A percentile compares a stretch with the other conserved stretches of the same genome.
Evolutionary conservation across 2,797 vertebrate genomes (phyloP).

Genomic region (Botia kubotai): DNA sequence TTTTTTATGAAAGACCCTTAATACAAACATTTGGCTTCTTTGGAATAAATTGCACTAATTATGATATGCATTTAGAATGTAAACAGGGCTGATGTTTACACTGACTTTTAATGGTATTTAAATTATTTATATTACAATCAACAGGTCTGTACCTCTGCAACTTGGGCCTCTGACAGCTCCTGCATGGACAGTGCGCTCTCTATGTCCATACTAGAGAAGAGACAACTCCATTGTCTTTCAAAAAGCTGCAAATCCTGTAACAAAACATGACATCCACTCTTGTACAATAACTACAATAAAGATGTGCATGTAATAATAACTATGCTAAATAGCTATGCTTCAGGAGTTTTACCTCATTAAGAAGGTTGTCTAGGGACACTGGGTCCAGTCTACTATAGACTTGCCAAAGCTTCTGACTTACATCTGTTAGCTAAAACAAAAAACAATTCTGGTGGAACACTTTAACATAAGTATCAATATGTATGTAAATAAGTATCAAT

Average conservation of each 20-base stretch:
- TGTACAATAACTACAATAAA: background rate
- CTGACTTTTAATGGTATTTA: background rate
- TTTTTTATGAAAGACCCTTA: too few relatives aligned
- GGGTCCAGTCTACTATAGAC: slow-evolving; percentile 91
- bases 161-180: slow-evolving; percentile 94
- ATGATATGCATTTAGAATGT: too few relatives aligned
- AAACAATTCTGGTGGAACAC: background rate
- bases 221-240: slow-evolving; percentile 91
- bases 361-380: slow-evolving; percentile 85
- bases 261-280: slow-evolving; percentile 37
- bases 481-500: too few relatives aligned
- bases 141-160: slow-evolving; percentile 85
- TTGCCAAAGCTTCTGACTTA: slow-evolving; percentile 91
- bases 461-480: background rate
- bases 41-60: too few relatives aligned
- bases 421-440: slow-evolving; percentile 85
- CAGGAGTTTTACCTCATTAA: slow-evolving; percentile 84
- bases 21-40: too few relatives aligned
- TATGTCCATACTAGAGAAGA: slow-evolving; percentile 92
- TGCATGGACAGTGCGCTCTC: slow-evolving; percentile 91
- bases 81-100: too few relatives aligned
- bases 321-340: slow-evolving; percentile 6
- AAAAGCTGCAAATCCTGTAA: slow-evolving; percentile 87
- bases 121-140: background rate
- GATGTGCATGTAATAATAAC: background rate